A percentile compares a stretch with the other conserved stretches of the same genome.
phyloP scores from a whole-genome alignment of 2,888 invertebrate species.

The Ophion ellenae region DNA sequence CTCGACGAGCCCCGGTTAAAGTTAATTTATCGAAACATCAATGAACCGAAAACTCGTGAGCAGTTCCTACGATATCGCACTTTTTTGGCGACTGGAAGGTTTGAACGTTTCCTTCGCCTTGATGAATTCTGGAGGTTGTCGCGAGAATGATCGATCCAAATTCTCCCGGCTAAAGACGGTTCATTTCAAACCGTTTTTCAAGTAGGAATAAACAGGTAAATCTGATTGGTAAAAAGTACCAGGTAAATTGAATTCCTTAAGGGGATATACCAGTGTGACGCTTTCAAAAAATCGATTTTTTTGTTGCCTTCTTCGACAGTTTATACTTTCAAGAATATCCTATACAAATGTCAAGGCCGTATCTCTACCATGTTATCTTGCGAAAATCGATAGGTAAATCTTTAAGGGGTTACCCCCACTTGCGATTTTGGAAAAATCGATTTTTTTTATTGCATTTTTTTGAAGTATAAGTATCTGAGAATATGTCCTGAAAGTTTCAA shows the following conservation, averaged over 20 bases:
- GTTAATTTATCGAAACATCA: slow-evolving; percentile 42
- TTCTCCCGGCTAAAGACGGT: background rate
- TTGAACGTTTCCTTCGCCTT: background rate
- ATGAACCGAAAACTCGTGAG: slow-evolving; percentile 45
- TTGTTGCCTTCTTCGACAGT: too few species aligned
- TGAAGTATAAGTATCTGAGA: too few species aligned
- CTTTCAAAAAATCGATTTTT: too few species aligned
- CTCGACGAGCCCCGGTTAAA: background rate
- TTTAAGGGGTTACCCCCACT: too few species aligned
- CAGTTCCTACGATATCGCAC: background rate
- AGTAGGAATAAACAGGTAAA: background rate
- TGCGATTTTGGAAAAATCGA: too few species aligned
- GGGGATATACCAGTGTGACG: too few species aligned
- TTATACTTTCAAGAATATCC: too few species aligned
- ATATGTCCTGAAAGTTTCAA: too few species aligned
- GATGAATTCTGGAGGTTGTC: background rate
- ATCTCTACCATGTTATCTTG: too few species aligned
- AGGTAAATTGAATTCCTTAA: background rate
- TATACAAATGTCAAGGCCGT: too few species aligned
- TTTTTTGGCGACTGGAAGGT: background rate
- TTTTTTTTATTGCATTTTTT: too few species aligned
- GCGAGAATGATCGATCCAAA: background rate
- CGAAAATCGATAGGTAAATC: too few species aligned
- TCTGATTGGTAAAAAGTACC: background rate
- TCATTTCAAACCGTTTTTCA: background rate